Base-by-base conservation (phyloP, 2,888 invertebrate species). In the Xiphydria camelus region DNA sequence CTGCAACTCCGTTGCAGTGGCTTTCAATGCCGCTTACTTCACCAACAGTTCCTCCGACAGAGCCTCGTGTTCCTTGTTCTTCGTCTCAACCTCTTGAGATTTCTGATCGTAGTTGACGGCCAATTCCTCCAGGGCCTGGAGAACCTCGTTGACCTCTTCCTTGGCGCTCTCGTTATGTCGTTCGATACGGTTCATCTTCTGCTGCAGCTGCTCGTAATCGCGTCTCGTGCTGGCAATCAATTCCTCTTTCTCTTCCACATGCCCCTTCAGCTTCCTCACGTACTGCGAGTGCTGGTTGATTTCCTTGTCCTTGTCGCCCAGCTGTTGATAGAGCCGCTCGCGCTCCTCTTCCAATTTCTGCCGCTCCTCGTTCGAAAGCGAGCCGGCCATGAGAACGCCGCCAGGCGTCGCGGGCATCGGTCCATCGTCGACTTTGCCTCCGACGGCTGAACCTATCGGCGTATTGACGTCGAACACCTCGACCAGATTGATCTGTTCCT, bases 51-150 rank as follows among this genome's bases (percentile, higher is more conserved):
- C 97, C 68, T 97, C 97, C 23, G 88, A 87, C 9, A 98, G 79
- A 42, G 84, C 83, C 72, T 98, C 97, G 75, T 93, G 90, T 75
- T 98, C 97, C 73, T 94, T 92, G 77, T 94, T 94, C 80, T 98
- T 96, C 68, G 87, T 87, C 68, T 98, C 97, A 22, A 95, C 88
- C 80, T 99, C 99, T 76, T 94, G 94, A 36, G 94, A 94, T 78
- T 99, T 99, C 78, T 98, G 97, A 76, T 99, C 99, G 75, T 98
- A 98, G 80, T 98, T 99, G 65, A 99, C 94, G 39, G 99, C 99
- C 59, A 99, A 82, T 78, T 99, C 99, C 75, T 99, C 99, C 23
- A 99, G 82, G 1, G 99, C 99, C 71, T 98, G 96, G 36, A 97
- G 80, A n/a, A 97, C 95, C 76, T 96, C 96, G 73, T 97, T 96